Conservation (phyloP, 2,113 vertebrate genomes). For the Struthio camelus region DNA sequence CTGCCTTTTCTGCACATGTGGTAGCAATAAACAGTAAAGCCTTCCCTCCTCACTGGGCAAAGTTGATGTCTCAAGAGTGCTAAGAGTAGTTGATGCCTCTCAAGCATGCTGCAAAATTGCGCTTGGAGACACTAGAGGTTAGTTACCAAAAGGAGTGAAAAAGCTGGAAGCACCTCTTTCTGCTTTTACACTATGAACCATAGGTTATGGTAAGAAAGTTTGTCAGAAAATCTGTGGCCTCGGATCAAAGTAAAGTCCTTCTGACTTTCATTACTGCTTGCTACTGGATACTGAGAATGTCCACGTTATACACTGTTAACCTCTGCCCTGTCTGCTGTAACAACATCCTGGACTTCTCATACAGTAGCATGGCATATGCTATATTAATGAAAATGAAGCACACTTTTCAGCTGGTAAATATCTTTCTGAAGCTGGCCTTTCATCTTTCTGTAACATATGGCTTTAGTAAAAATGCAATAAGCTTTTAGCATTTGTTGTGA, state of each 20-base stretch:
- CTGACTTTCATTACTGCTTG: background rate
- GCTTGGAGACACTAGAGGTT: background rate
- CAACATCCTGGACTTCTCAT: background rate
- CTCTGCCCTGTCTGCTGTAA: background rate
- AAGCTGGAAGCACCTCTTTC: background rate
- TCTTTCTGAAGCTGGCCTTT: background rate
- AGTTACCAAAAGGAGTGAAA: background rate
- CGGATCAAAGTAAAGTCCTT: background rate
- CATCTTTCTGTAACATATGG: background rate
- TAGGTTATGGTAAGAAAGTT: background rate
- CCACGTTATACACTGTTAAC: background rate
- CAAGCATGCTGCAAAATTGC: background rate
- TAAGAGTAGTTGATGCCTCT: background rate
- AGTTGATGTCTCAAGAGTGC: accelerated
- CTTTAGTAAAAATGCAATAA: background rate
- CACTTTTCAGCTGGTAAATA: background rate
- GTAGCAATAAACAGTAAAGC: background rate
- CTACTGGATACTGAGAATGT: background rate
- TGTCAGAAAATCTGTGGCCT: background rate
- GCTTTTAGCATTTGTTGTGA: background rate
- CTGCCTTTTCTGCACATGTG: background rate
- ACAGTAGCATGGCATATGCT: background rate
- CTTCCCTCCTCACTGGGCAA: background rate
- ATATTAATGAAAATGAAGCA: background rate
- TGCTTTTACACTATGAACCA: accelerated